Conservation (phyloP, 2,113 vertebrate genomes). For the Lasiurus cinereus region DNA sequence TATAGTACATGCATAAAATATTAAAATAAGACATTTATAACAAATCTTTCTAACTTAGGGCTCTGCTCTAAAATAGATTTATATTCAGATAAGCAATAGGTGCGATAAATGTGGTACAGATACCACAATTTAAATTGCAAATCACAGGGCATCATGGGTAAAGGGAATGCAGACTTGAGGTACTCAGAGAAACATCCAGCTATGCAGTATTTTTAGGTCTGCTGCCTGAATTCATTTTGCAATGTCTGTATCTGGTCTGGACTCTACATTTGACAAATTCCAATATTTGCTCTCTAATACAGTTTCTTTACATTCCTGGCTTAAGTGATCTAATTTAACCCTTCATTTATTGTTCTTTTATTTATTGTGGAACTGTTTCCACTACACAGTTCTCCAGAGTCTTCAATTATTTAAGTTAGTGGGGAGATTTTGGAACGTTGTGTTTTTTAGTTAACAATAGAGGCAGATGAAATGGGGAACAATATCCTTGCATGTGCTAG, state of each 20-base stretch:
- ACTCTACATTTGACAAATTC: slow-evolving; percentile 46
- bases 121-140: slow-evolving; percentile 84
- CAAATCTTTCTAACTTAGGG: slow-evolving; percentile 86
- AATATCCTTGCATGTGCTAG: rapidly evolving
- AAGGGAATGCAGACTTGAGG: slow-evolving; percentile 66
- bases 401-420: slow-evolving; percentile 32
- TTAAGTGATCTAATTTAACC: slow-evolving; percentile 67
- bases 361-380: slow-evolving; percentile 60
- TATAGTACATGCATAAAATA: slow-evolving; percentile 85
- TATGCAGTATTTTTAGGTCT: slow-evolving; percentile 67
- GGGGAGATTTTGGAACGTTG: neutral
- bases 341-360: slow-evolving; percentile 46
- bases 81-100: slow-evolving; percentile 84
- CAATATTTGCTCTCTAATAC: slow-evolving; percentile 42
- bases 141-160: slow-evolving; percentile 74
- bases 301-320: slow-evolving; percentile 18
- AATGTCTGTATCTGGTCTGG: slow-evolving; percentile 51
- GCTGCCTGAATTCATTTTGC: slow-evolving; percentile 63
- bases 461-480: neutral
- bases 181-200: slow-evolving; percentile 69
- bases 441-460: slow-evolving; percentile 8
- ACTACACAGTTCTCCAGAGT: neutral
- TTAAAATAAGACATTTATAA: slow-evolving; percentile 87
- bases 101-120: slow-evolving; percentile 81
- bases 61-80: slow-evolving; percentile 84